Percentiles rank a stretch among this genome's conserved stretches.
These are phyloP conservation scores for roundworm (Caenorhabditis elegans) DNA, from an alignment of 1,140 invertebrate species.

Conservation along the genomic window DNA sequence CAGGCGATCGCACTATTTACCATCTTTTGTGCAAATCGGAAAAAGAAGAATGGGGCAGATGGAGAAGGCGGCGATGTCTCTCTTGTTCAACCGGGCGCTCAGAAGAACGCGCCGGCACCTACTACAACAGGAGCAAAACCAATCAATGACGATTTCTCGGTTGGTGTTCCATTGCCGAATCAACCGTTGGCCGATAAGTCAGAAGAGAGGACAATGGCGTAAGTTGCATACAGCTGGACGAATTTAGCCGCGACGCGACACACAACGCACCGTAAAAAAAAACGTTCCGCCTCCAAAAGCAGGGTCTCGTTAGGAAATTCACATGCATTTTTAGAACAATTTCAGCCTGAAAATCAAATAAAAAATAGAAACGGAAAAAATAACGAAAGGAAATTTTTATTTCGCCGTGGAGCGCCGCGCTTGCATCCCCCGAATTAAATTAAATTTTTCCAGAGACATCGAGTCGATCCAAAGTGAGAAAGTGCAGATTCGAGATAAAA, in stretches of 20 bases:
- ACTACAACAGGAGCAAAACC: not conserved
- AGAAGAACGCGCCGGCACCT: not conserved
- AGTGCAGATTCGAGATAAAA: not conserved
- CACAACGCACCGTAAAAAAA: too few species aligned
- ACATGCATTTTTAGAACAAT: too few species aligned
- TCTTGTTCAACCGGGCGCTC: not conserved
- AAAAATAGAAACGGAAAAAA: too few species aligned
- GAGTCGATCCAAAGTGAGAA: slow-evolving; percentile 12
- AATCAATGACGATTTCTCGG: not conserved
- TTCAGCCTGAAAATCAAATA: too few species aligned
- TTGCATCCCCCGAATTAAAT: too few species aligned
- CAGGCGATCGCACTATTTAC: not conserved
- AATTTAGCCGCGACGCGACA: too few species aligned
- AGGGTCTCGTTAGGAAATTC: too few species aligned
- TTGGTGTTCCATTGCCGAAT: not conserved
- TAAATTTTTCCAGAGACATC: too few species aligned
- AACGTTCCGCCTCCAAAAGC: too few species aligned
- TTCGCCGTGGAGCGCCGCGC: too few species aligned
- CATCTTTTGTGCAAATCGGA: not conserved
- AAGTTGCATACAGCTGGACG: too few species aligned
- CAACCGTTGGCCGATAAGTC: not conserved
- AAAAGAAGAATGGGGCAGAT: not conserved
- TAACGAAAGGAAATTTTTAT: too few species aligned
- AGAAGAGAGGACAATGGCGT: not conserved
- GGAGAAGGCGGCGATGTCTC: not conserved